These are phyloP conservation scores for Nyctereutes procyonoides DNA, from an alignment of 2,113 vertebrate genomes.

Conservation along the genomic window DNA sequence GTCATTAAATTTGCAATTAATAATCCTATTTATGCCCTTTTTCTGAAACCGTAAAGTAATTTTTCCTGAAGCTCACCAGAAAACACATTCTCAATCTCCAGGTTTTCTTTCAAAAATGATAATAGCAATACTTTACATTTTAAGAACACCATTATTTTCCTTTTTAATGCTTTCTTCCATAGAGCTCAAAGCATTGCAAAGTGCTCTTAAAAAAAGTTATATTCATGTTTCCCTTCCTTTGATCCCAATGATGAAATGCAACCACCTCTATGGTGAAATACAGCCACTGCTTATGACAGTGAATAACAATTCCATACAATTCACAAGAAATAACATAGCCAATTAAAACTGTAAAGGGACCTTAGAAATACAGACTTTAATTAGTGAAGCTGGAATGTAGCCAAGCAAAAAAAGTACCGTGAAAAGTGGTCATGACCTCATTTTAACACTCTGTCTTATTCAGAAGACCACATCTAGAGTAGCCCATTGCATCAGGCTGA, in stretches of 20 bases:
- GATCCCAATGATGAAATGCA: constrained; percentile 75
- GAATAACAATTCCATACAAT: constrained; percentile 78
- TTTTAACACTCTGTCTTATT: constrained; percentile 78
- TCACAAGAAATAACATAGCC: constrained; percentile 77
- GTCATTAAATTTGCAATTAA: constrained; percentile 31
- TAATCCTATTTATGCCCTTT: constrained; percentile 43
- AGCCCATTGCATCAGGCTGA: constrained; percentile 73
- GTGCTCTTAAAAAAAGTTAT: constrained; percentile 71
- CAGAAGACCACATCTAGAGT: constrained; percentile 74
- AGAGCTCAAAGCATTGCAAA: constrained; percentile 63
- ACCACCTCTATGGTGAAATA: constrained; percentile 64
- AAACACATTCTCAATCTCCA: constrained; percentile 49
- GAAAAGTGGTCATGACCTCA: constrained; percentile 82
- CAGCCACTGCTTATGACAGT: constrained; percentile 75
- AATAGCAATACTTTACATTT: constrained; percentile 70
- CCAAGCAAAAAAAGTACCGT: constrained; percentile 75
- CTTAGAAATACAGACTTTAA: constrained; percentile 78
- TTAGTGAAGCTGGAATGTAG: constrained; percentile 80
- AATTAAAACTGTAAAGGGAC: constrained; percentile 80
- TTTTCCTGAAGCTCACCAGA: constrained; percentile 22
- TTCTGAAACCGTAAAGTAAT: constrained; percentile 42
- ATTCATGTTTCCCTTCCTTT: constrained; percentile 76
- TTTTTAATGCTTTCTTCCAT: constrained; percentile 59
- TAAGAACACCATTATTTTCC: constrained; percentile 70
- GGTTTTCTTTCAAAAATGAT: constrained; percentile 57